These are phyloP conservation scores for Tauraco hartlaubi DNA, from an alignment of 2,797 vertebrate genomes.

Conservation along the genomic window DNA sequence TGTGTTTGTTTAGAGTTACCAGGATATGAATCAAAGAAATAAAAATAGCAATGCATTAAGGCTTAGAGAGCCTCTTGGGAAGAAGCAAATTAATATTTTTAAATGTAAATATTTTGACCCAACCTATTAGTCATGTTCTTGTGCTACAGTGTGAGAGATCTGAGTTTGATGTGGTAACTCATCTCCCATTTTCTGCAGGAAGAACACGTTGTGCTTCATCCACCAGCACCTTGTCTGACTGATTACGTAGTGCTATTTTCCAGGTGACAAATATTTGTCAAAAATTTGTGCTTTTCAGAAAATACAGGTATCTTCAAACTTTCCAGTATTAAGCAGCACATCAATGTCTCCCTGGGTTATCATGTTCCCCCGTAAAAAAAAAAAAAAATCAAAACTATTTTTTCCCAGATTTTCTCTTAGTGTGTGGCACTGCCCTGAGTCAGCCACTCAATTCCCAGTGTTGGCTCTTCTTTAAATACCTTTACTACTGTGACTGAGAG, in stretches of 20 bases:
- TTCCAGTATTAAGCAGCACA: background rate
- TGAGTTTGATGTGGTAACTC: background rate
- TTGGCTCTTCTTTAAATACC: background rate
- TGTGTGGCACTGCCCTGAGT: background rate
- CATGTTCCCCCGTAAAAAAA: background rate
- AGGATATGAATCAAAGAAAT: conserved; percentile 58
- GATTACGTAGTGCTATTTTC: background rate
- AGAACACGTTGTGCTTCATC: background rate
- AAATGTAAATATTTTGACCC: conserved; percentile 61
- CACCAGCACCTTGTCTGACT: background rate
- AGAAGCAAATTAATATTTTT: conserved; percentile 52
- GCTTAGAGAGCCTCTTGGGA: conserved; percentile 27
- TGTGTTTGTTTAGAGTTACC: conserved; percentile 39
- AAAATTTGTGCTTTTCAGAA: background rate
- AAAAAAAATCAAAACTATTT: background rate
- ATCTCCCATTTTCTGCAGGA: background rate
- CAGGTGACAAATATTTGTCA: background rate
- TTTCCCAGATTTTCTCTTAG: background rate
- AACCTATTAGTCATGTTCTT: conserved; percentile 27
- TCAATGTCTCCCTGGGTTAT: background rate
- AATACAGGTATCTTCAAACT: background rate
- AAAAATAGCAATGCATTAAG: conserved; percentile 61
- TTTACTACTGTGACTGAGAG: background rate
- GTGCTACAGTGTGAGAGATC: background rate
- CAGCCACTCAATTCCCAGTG: background rate